Conservation (phyloP, 2,797 vertebrate species). For the Catostomus latipinnis region DNA sequence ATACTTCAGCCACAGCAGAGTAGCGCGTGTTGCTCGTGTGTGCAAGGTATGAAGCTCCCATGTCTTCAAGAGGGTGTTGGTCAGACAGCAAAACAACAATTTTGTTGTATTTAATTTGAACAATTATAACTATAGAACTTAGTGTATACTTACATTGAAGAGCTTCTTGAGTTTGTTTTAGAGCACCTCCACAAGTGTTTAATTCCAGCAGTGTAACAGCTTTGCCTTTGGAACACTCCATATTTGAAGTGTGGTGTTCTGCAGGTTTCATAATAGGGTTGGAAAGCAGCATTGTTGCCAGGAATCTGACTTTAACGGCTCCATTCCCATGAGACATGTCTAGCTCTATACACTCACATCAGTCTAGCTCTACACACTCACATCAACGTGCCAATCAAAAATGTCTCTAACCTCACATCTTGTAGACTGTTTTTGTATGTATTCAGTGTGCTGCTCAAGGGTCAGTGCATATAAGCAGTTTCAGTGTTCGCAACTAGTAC, state of each 20-base stretch:
- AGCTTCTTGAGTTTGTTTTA: neutral
- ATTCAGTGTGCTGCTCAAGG: neutral
- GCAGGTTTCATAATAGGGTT: conserved; percentile 34
- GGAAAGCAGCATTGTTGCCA: conserved; percentile 33
- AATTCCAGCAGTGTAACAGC: conserved; percentile 1
- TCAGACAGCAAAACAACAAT: no score
- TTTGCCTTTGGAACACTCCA: conserved; percentile 15
- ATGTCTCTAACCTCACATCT: conserved; percentile 27
- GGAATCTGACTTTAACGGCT: neutral
- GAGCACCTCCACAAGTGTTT: neutral
- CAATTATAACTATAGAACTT: no score
- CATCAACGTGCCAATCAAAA: conserved; percentile 33
- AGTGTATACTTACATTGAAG: neutral
- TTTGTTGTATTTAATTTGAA: no score
- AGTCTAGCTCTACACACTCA: conserved; percentile 27
- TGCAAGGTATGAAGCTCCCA: conserved; percentile 82
- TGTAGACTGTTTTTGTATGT: neutral
- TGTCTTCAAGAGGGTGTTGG: no score
- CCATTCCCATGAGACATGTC: conserved; percentile 13
- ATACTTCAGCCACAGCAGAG: conserved; percentile 82
- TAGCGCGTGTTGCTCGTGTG: conserved; percentile 89
- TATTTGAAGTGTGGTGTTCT: conserved; percentile 47
- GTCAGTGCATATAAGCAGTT: neutral
- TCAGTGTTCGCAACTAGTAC: neutral
- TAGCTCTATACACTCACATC: conserved; percentile 23